Percentiles rank a stretch among this genome's conserved stretches.
phyloP scores from a whole-genome alignment of 2,113 vertebrate species.

The Tetraodon nigroviridis region DNA sequence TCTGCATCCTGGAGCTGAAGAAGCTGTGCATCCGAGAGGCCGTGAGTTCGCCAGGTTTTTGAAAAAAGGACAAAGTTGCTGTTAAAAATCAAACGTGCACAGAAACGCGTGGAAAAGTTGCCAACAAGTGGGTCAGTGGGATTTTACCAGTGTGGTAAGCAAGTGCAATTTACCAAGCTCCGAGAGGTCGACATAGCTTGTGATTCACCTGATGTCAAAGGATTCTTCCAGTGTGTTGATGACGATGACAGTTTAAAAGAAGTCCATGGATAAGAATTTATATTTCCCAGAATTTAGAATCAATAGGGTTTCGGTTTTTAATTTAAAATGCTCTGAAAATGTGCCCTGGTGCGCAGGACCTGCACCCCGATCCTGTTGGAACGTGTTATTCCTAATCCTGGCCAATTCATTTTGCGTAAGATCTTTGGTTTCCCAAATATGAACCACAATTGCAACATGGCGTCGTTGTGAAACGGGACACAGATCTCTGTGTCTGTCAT shows the following conservation, averaged over 20 bases:
- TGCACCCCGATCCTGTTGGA: too few species aligned
- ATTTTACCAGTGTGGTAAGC: neutral
- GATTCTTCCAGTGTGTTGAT: neutral
- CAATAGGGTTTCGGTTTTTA: too few species aligned
- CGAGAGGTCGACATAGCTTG: neutral
- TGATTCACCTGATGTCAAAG: neutral
- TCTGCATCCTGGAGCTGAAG: conserved; percentile 82
- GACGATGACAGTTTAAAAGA: too few species aligned
- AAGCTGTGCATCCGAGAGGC: conserved; percentile 85
- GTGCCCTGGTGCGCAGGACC: too few species aligned
- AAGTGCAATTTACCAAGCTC: conserved; percentile 4
- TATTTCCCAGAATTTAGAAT: too few species aligned
- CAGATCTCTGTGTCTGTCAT: conserved; percentile 8
- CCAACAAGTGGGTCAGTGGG: neutral
- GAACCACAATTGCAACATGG: neutral
- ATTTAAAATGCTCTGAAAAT: too few species aligned
- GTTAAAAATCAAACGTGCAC: neutral
- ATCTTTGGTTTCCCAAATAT: neutral
- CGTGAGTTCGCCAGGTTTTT: conserved; percentile 36
- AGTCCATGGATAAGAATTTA: too few species aligned
- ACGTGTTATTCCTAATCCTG: conserved; percentile 7
- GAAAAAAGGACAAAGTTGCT: neutral
- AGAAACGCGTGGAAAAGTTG: neutral
- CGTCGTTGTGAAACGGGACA: conserved; percentile 30
- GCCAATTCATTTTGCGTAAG: neutral